Evolutionary conservation across 2,888 invertebrate species (phyloP), one percentile per base, ranked within the genome.

Genomic region (Cyrtodaria siliqua): DNA sequence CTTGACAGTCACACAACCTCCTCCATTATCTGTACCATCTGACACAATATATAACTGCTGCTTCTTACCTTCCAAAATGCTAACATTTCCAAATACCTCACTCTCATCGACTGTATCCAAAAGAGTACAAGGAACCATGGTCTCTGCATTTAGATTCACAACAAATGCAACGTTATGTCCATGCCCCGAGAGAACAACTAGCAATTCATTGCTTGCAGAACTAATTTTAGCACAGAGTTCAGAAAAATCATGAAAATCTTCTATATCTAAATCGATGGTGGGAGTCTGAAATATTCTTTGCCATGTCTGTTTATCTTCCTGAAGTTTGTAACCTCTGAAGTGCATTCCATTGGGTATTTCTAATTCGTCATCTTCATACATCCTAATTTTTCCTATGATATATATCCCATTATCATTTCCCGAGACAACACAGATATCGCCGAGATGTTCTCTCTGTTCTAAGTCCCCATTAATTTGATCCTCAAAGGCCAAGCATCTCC

Each of bases 201-300:
- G 47, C 53, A 77, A 55, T 47, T 77, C 77, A 55, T 68, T 77
- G 55, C 71, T 77, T 9, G 52, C 23, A 49, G 66, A 44, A 20
- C 77, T 77, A 9, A 77, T 64, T 24, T 55, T 52, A 1, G 77
- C 77, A 59, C 63, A 66, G 50, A 77, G 67, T 50, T 77, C 71
- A 3, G 68, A 62, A 12, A 63, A 49, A 16, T 60, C 68, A 23
- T 50, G 50, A 42, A 59, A 61, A 42, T 61, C 50, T n/a, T 52
- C 49, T 24, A 59, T 29, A 9, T 18, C 42, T 40, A 69, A 59
- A 49, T 69, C 63, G 4, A 44, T 33, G n/a, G 47, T 68, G 16
- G 56, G 66, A 14, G 63, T 62, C 16, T 27, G 47, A 50, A 77
- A 77, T 12, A 77, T 68, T 29, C 63, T 47, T 47, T 64, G 59